Percentiles rank a stretch among this genome's conserved stretches.
Evolutionary conservation across 1,140 invertebrate genomes (phyloP).

Genomic region (Drosophila subobscura): DNA sequence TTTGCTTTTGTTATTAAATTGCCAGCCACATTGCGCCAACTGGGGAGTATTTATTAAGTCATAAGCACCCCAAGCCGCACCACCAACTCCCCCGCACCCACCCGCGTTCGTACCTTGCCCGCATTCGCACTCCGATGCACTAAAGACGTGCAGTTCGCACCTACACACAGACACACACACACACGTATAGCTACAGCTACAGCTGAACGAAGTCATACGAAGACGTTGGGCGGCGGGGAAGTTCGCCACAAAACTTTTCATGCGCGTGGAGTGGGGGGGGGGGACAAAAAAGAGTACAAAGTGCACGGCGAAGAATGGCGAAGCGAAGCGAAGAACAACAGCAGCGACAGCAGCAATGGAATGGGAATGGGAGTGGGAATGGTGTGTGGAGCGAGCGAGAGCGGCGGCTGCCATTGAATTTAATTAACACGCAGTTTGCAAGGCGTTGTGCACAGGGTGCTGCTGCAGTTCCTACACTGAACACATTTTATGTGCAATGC

Average conservation of each 20-base stretch:
- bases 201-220: not conserved
- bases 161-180: constrained; percentile 1
- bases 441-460: no score
- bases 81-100: constrained; percentile 4
- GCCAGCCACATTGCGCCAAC: constrained; percentile 73
- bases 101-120: not conserved
- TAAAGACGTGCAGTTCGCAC: constrained; percentile 59
- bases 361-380: no score
- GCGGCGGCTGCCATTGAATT: no score
- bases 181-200: constrained; percentile 8
- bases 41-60: constrained; percentile 79
- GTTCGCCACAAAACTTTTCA: constrained; percentile 11
- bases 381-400: no score
- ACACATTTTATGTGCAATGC: no score
- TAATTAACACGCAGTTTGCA: no score
- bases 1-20: constrained; percentile 79
- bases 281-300: constrained; percentile 8
- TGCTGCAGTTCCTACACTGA: no score
- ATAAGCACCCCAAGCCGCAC: constrained; percentile 47
- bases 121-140: constrained; percentile 26
- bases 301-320: constrained; percentile 3
- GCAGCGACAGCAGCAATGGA: not conserved
- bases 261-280: no score
- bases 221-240: no score
- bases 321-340: not conserved